Base-by-base conservation (phyloP, 2,888 invertebrate species). In the Unio pictorum region DNA sequence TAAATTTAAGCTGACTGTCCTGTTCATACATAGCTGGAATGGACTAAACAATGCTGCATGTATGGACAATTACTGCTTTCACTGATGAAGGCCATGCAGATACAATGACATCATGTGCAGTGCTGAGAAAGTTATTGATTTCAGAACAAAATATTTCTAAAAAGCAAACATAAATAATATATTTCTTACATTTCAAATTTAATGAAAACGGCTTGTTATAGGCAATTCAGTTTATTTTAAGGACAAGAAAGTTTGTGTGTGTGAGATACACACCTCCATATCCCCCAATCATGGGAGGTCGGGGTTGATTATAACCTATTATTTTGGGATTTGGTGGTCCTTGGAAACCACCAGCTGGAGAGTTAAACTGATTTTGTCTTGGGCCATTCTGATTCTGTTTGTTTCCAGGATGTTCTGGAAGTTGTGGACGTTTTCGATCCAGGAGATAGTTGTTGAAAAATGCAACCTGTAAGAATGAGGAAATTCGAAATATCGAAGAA, bases 361-460 rank as follows among this genome's bases (percentile, higher is more conserved):
- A 64, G 11, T 74, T 57, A 58, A 69, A 78, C 30, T 73, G 79
- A 23, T 74, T 74, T 34, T 74, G 73, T 64, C 67, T 74, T 30
- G 71, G 73, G 15, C 76, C 79, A 62, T 78, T 73, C 26, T 71
- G 70, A 30, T 94, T 64, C 65, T 76, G 81, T 68, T 83, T 81
- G 70, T 83, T 88, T 26, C 87, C 85, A 1, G 90, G 90, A 75
- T 90, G 89, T 90, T 98, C 98, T 11, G 97, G 95, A 81, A 98
- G 92, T 91, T 96, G 95, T 15, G 99, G 99, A 63, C 99, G 93
- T 84, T 97, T 97, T 6, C 96, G 95, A 92, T 99, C 99, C 81
- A 94, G 93, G 84, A 94, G 87, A 91, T 98, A 99, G 90, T 98
- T 98, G 91, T 99, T 99, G 92, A 98, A 99, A 91, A 97, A 99